A percentile compares a stretch with the other conserved stretches of the same genome.
Conservation (phyloP, 1,140 invertebrate genomes). For the Homarus americanus region DNA sequence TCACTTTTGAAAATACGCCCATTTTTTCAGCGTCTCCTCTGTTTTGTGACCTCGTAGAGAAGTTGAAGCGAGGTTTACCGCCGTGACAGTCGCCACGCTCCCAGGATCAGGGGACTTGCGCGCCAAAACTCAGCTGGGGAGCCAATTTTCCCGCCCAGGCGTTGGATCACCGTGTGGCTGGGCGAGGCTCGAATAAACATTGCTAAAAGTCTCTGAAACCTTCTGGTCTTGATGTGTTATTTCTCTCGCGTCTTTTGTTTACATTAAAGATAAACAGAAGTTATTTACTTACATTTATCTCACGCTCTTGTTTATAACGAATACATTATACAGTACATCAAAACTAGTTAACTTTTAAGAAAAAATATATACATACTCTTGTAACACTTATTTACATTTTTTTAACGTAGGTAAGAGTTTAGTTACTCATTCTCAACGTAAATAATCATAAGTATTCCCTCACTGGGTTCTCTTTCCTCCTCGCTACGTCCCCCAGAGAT, state of each 20-base stretch:
- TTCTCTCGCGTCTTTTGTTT: not conserved
- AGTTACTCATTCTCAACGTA: not conserved
- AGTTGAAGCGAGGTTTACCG: constrained; percentile 62
- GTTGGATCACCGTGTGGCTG: not conserved
- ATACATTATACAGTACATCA: too few relatives aligned
- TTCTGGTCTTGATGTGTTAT: not conserved
- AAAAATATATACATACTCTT: too few relatives aligned
- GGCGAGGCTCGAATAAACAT: not conserved
- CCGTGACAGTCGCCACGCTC: constrained; percentile 30
- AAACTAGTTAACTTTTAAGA: too few relatives aligned
- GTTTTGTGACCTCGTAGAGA: constrained; percentile 63
- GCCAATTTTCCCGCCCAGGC: constrained; percentile 29
- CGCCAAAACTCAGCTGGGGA: constrained; percentile 43
- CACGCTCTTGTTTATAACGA: too few relatives aligned
- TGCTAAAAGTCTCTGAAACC: not conserved
- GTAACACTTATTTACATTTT: too few relatives aligned
- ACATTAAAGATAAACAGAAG: too few relatives aligned
- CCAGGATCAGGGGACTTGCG: constrained; percentile 55
- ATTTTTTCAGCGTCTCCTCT: constrained; percentile 59
- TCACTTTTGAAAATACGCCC: constrained; percentile 64
- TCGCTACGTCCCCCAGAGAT: constrained; percentile 1
- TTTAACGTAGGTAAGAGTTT: too few relatives aligned
- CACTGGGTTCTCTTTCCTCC: not conserved
- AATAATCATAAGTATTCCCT: constrained; percentile 1
- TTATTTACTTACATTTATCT: too few relatives aligned